Evolutionary conservation across 2,797 vertebrate species (phyloP).

Genomic region (Ficedula albicollis): DNA sequence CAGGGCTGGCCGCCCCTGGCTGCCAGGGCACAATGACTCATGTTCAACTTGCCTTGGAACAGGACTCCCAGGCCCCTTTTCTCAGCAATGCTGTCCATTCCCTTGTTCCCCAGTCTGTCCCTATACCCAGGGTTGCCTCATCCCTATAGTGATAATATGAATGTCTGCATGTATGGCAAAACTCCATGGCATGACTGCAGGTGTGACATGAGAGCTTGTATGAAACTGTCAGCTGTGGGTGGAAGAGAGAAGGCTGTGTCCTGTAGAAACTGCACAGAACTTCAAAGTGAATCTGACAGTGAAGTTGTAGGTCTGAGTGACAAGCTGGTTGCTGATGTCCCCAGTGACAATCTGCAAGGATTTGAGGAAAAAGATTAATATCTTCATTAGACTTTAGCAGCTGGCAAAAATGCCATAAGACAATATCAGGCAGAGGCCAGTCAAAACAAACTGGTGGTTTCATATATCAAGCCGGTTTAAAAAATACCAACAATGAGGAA

Average conservation of each 20-base stretch:
- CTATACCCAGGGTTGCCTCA: too few species aligned
- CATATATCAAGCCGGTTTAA: background rate
- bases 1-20: fast-evolving
- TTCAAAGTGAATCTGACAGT: background rate
- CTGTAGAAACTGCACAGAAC: background rate
- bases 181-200: background rate
- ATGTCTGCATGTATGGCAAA: background rate
- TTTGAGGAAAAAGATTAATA: background rate
- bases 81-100: fast-evolving
- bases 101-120: background rate
- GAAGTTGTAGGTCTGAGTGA: background rate
- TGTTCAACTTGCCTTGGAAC: fast-evolving
- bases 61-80: background rate
- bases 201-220: background rate
- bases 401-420: background rate
- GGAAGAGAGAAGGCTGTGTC: background rate
- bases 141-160: background rate
- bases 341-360: background rate
- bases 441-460: slow-evolving; percentile 2
- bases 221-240: background rate
- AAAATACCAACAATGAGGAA: background rate
- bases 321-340: background rate
- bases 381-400: background rate
- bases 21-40: background rate
- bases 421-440: background rate